Base-by-base conservation (phyloP, 2,113 vertebrate species). In the Erythrocebus patas region DNA sequence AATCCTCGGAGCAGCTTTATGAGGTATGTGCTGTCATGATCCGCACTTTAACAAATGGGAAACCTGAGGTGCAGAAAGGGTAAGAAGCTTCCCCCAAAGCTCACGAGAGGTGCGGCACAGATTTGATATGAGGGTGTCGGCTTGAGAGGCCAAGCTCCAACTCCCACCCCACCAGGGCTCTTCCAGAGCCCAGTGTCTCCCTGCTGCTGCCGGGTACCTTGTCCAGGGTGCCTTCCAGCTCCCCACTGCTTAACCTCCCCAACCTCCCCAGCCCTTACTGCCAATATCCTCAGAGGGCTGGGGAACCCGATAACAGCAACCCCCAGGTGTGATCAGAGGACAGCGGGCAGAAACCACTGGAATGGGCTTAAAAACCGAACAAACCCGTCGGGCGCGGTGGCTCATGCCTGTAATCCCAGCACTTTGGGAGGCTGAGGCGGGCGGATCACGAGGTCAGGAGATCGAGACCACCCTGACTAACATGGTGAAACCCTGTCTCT, bases 41-140 rank as follows among this genome's bases (percentile, higher is more conserved):
- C n/a, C 68, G 55, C 35, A 11, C 7, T 7, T 6, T 14, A 11
- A 5, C 66, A 23, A 8, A 4, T 4, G 30, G 40, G 55, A 2
- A 55, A 17, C 23, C 11, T 0, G 2, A 30, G 59, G 25, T 0
- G 7, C 52, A 14, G 55, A 11, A 27, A 20, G 1, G 23, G 11
- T 18, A n/a, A 16, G 23, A 23, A 9, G 6, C 1, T 5, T 16
- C 5, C 48, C 64, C 40, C 5, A 2, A 4, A 25, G 16, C 55
- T 25, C 0, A 2, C 0, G 2, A 14, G 35, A 55, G 66, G 59
- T 3, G 0, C 3, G 0, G 9, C 6, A 1, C 12, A 7, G 23
- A 22, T 16, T n/a, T 7, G 55, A 23, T 7, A 5, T 22, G 5
- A 17, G 8, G 23, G 7, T 4, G 23, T 18, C 1, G 1, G 35